Base-by-base conservation (phyloP, 2,888 invertebrate species). In the Diplazon laetatorius region DNA sequence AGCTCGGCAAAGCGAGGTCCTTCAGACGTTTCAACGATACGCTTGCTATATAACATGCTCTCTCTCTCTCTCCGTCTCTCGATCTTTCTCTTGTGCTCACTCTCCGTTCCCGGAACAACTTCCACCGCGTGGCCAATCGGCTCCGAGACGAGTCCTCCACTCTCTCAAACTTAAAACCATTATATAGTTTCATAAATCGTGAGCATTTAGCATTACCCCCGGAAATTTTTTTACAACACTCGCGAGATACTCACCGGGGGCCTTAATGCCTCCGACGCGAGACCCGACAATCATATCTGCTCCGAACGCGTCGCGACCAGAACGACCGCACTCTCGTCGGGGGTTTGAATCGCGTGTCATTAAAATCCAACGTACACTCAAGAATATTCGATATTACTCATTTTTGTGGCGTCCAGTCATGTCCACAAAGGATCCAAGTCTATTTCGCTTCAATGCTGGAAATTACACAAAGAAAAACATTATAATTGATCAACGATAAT, bases 151-250 rank as follows among this genome's bases (percentile, higher is more conserved):
- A 16, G 52, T 50, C 42, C 9, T 62, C 16, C 48, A 37, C 76
- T 63, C 52, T 69, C 73, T 42, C 18, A 10, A 48, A 50, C 70
- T 80, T 86, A 85, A 87, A 85, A 85, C 71, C 82, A 76, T 87
- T 86, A 82, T 77, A 81, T 82, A 81, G 82, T 83, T 82, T 76
- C 78, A 78, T 80, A 83, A 87, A 86, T 87, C 82, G 84, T 79
- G 60, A 76, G 81, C 85, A 87, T 87, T 87, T 86, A 87, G 78
- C 80, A 85, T 84, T 68, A 59, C 72, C 63, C 76, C 63, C 76
- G 60, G 42, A n/a, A n/a, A n/a, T n/a, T n/a, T 77, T 84, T 83
- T 81, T 85, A 35, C 57, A 57, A 70, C 48, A 18, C 82, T 81
- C 63, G n/a, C 74, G 68, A 80, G 70, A 83, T 44, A 52, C 84